Percentiles rank a stretch among this genome's conserved stretches.
These are phyloP conservation scores for Aethes cnicana DNA, from an alignment of 2,888 invertebrate genomes.

Conservation along the genomic window DNA sequence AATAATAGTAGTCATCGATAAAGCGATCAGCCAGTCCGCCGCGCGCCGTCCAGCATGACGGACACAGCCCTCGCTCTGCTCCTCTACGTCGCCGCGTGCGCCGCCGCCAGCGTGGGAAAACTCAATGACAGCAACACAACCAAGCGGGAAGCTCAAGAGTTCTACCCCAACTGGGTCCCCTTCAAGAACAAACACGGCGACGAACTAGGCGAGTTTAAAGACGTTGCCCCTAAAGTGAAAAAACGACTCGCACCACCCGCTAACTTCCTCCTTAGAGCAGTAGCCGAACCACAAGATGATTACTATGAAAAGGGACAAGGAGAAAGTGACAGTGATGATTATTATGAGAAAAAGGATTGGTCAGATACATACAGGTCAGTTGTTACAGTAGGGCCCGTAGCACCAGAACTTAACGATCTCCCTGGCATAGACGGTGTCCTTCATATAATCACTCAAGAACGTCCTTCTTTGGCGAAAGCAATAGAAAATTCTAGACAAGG, in stretches of 20 bases:
- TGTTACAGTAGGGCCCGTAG: conserved; percentile 37
- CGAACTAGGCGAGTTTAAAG: conserved; percentile 63
- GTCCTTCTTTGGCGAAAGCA: conserved; percentile 42
- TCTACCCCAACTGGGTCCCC: conserved; percentile 76
- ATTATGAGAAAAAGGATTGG: conserved; percentile 72
- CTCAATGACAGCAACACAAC: conserved; percentile 60
- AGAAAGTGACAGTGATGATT: conserved; percentile 61
- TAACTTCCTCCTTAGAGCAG: conserved; percentile 60
- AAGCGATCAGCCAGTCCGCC: conserved; percentile 62
- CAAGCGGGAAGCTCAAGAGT: conserved; percentile 56
- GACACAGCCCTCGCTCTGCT: conserved; percentile 10
- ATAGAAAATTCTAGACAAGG: conserved; percentile 35
- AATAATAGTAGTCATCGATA: conserved; percentile 69
- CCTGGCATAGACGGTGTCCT: conserved; percentile 70
- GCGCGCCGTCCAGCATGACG: conserved; percentile 34
- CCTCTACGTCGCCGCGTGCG: conserved; percentile 41
- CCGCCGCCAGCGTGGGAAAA: conserved; percentile 54
- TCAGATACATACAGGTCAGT: conserved; percentile 55
- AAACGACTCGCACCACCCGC: conserved; percentile 67
- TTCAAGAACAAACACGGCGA: conserved; percentile 71
- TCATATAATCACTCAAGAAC: conserved; percentile 51
- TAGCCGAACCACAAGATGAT: conserved; percentile 64
- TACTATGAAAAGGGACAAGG: conserved; percentile 62
- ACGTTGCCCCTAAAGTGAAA: conserved; percentile 56
- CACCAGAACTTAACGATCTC: conserved; percentile 47